A percentile compares a stretch with the other conserved stretches of the same genome.
Evolutionary conservation across 2,888 invertebrate genomes (phyloP).

Genomic region (Trachelus tabidus): DNA sequence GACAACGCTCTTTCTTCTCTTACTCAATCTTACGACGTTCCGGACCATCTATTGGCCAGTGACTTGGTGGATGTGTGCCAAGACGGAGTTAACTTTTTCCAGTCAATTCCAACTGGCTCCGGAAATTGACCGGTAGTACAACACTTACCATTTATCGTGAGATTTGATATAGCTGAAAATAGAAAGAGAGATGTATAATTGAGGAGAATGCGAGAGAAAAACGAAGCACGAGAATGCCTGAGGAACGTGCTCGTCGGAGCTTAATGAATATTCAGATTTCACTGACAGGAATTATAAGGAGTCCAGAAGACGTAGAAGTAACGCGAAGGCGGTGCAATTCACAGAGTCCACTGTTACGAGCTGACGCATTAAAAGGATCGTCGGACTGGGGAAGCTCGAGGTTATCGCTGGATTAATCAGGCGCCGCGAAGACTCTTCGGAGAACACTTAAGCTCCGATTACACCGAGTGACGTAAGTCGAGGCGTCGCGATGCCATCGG

Average conservation of each 20-base stretch:
- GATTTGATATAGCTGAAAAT: slow-evolving; percentile 1
- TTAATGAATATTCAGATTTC: background rate
- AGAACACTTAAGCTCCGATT: slow-evolving; percentile 8
- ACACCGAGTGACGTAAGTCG: slow-evolving; percentile 1
- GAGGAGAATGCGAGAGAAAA: background rate
- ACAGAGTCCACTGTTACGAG: background rate
- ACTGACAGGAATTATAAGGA: background rate
- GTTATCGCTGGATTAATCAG: slow-evolving; percentile 2
- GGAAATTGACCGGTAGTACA: slow-evolving; percentile 44
- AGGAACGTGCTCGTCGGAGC: background rate
- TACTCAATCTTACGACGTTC: slow-evolving; percentile 30
- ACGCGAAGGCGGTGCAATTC: background rate
- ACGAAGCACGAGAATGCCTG: background rate
- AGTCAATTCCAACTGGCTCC: slow-evolving; percentile 30
- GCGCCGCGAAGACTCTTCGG: background rate
- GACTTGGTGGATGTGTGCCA: slow-evolving; percentile 47
- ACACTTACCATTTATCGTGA: slow-evolving; percentile 11
- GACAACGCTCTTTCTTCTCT: background rate
- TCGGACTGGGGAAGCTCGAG: background rate
- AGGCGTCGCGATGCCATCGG: slow-evolving; percentile 11
- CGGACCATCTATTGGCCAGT: slow-evolving; percentile 42
- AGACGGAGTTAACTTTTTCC: slow-evolving; percentile 45
- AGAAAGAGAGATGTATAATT: too few species aligned
- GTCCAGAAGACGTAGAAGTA: background rate
- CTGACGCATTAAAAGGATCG: background rate